A percentile compares a stretch with the other conserved stretches of the same genome.
These are phyloP conservation scores for Pristionchus pacificus DNA, from an alignment of 1,140 invertebrate species.

Conservation along the genomic window DNA sequence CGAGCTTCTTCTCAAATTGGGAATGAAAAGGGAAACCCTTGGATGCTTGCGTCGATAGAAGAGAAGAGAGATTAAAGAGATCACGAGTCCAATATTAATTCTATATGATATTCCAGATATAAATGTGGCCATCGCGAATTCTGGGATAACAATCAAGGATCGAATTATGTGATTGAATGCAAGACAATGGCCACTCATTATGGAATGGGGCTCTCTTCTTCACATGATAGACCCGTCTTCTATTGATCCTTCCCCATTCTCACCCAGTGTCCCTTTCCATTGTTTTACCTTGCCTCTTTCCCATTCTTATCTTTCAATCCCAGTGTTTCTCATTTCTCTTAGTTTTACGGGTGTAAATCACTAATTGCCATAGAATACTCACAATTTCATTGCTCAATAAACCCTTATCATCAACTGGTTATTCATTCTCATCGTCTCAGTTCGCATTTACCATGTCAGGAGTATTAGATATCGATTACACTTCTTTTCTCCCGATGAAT, in stretches of 20 bases:
- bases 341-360: no score
- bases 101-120: conserved; percentile 9
- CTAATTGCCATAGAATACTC: no score
- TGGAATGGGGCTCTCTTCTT: not conserved
- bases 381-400: no score
- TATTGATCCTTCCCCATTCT: not conserved
- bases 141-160: conserved; percentile 18
- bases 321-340: no score
- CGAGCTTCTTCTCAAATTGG: not conserved
- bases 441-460: no score
- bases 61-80: not conserved
- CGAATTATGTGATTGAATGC: conserved; percentile 12
- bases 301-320: no score
- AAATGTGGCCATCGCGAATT: not conserved
- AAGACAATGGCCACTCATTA: not conserved
- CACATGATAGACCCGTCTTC: not conserved
- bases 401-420: no score
- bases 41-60: not conserved
- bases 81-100: no score
- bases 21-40: not conserved
- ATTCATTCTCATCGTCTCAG: no score
- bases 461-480: no score
- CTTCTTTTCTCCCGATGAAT: no score
- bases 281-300: not conserved
- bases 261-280: not conserved